A percentile compares a stretch with the other conserved stretches of the same genome.
These are phyloP conservation scores for Tachina lurida DNA, from an alignment of 2,888 invertebrate species.

Conservation along the genomic window DNA sequence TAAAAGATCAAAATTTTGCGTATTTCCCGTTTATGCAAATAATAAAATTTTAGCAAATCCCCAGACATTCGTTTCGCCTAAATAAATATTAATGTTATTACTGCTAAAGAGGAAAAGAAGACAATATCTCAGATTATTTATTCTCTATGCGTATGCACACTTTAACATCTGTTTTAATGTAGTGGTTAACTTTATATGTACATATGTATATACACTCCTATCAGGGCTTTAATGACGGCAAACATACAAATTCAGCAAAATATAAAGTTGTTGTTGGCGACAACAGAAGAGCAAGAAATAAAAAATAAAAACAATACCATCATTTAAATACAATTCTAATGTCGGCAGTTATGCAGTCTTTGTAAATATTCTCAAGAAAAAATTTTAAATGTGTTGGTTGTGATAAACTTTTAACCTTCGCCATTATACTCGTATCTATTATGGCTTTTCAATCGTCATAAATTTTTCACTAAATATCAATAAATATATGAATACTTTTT, in stretches of 20 bases:
- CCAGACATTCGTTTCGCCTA: conserved; percentile 18
- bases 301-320: conserved; percentile 41
- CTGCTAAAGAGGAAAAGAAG: conserved; percentile 13
- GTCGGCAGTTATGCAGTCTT: conserved; percentile 12
- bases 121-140: conserved; percentile 23
- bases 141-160: neutral
- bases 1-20: neutral
- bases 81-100: conserved; percentile 38
- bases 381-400: conserved; percentile 25
- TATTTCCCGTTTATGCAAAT: neutral
- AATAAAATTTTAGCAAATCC: neutral
- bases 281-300: conserved; percentile 7
- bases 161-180: conserved; percentile 3
- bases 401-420: conserved; percentile 65
- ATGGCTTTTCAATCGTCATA: conserved; percentile 64
- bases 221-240: conserved; percentile 46
- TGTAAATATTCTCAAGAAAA: conserved; percentile 4
- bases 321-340: conserved; percentile 45
- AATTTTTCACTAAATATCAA: conserved; percentile 64
- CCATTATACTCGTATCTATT: conserved; percentile 11
- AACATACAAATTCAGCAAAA: conserved; percentile 27
- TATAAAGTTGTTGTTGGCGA: conserved; percentile 4
- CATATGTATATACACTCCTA: neutral
- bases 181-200: neutral
- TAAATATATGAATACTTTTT: conserved; percentile 26